Conservation (phyloP, 2,888 invertebrate genomes). For the Sminthurides aquaticus region DNA sequence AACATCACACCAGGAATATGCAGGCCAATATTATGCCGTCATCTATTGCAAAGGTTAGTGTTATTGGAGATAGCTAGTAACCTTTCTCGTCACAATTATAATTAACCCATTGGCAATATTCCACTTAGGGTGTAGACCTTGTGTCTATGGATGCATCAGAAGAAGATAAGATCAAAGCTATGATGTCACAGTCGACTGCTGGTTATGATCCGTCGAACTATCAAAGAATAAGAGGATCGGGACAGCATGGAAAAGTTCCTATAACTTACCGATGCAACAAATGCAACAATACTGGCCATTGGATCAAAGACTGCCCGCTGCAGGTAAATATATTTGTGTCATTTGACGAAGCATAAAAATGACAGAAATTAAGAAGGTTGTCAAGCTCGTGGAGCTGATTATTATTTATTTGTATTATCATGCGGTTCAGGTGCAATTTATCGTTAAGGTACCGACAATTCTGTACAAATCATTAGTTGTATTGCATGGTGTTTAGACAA, state of each 20-base stretch:
- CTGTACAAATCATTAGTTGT: too few species aligned
- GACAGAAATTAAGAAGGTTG: too few species aligned
- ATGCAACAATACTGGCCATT: constrained; percentile 91
- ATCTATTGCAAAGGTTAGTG: constrained; percentile 33
- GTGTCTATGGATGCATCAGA: constrained; percentile 86
- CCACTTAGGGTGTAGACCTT: constrained; percentile 62
- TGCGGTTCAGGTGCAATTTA: too few species aligned
- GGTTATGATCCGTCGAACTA: constrained; percentile 97
- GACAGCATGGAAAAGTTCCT: constrained; percentile 75
- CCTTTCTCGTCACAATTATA: too few species aligned
- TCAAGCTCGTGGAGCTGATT: too few species aligned
- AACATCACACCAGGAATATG: constrained; percentile 24
- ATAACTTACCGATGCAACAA: constrained; percentile 87
- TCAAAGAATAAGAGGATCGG: constrained; percentile 47
- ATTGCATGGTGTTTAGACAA: too few species aligned
- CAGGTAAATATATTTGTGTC: constrained; percentile 48
- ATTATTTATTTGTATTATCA: too few species aligned
- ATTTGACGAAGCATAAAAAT: too few species aligned
- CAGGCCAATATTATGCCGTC: constrained; percentile 24
- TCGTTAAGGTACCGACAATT: too few species aligned
- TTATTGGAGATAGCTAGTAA: too few species aligned
- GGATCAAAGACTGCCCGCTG: constrained; percentile 91
- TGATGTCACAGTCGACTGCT: constrained; percentile 94
- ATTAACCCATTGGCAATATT: not conserved
- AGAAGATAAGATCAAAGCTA: constrained; percentile 93